Evolutionary conservation across 1,140 invertebrate genomes (phyloP).

Genomic region (Amphibalanus amphitrite): DNA sequence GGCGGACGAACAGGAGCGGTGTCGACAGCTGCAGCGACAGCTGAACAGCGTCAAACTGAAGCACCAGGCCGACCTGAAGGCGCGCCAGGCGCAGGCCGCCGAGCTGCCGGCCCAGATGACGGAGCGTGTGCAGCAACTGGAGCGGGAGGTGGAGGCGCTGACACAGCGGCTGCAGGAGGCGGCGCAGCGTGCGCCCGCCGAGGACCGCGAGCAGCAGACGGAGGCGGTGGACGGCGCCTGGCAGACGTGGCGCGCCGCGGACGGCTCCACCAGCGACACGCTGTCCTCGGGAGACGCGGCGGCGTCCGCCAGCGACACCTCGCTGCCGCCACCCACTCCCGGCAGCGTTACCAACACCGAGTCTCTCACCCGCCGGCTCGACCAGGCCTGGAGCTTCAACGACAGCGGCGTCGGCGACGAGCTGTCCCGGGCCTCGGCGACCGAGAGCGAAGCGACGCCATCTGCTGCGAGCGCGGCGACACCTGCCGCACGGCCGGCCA

Average conservation of each 20-base stretch:
- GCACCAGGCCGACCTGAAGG: conserved; percentile 5
- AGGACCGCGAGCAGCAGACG: background rate
- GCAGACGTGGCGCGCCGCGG: background rate
- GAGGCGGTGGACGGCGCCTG: background rate
- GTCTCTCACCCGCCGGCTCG: background rate
- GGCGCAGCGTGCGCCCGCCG: background rate
- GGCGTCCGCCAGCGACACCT: background rate
- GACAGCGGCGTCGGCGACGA: background rate
- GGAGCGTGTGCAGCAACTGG: background rate
- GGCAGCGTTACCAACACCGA: background rate
- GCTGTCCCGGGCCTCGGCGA: background rate
- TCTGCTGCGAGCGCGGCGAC: background rate
- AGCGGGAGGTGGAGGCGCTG: background rate
- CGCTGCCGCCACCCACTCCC: background rate
- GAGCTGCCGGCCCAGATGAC: background rate
- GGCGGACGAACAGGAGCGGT: conserved; percentile 18
- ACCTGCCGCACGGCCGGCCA: background rate
- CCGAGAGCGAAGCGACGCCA: background rate
- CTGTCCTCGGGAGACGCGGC: background rate
- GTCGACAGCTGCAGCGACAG: conserved; percentile 14
- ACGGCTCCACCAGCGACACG: background rate
- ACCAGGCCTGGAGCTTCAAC: background rate
- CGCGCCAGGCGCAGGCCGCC: conserved; percentile 13
- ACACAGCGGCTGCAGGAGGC: background rate
- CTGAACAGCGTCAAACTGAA: conserved; percentile 4